Base-by-base conservation (phyloP, 2,797 vertebrate genomes). In the Eulemur mongoz region DNA sequence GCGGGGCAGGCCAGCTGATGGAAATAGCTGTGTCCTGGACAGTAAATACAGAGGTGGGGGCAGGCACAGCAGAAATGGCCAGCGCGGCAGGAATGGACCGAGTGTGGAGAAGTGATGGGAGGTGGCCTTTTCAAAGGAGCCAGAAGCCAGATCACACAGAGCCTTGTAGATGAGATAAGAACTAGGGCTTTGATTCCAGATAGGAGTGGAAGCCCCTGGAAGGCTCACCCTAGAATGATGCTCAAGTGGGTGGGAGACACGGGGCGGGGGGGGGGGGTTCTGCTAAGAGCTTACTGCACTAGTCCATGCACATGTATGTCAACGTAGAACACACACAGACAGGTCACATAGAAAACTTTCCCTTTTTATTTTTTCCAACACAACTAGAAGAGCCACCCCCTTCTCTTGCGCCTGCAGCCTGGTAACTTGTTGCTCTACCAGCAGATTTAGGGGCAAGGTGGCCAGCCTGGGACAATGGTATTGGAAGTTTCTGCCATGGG, bases 201-300 rank as follows among this genome's bases (percentile, higher is more conserved):
- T 8, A 12, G 1, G 4, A 23, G 0, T 5, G 35, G 20, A 40
- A 38, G 59, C 6, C 59, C 13, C 52, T 10, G 23, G 27, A 50
- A 12, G 48, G 32, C 18, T 75, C 30, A 2, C 52, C 59, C 83
- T 17, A 4, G 43, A 72, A 59, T 0, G 13, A 78, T 10, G 35
- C 17, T 40, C 15, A 4, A 13, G 20, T 0, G 0, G n/a, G 13
- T 3, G 0, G 48, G 50, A 23, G 27, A 23, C 40, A 38, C 6
- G 1, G 43, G 4, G 38, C 5, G 1, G 43, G 4, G 4, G 8
- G 0, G 14, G 6, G 57, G 9, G 0, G 12, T 4, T 45, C 38
- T 4, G 1, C 22, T 9, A 70, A 25, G 43, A 73, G 40, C 17
- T 45, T 4, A 67, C 43, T 2, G 23, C 45, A 35, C 27, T 1